Evolutionary conservation across 2,113 vertebrate species (phyloP), one percentile per base, ranked within the genome.

Genomic region (Dendrocopos noguchii): DNA sequence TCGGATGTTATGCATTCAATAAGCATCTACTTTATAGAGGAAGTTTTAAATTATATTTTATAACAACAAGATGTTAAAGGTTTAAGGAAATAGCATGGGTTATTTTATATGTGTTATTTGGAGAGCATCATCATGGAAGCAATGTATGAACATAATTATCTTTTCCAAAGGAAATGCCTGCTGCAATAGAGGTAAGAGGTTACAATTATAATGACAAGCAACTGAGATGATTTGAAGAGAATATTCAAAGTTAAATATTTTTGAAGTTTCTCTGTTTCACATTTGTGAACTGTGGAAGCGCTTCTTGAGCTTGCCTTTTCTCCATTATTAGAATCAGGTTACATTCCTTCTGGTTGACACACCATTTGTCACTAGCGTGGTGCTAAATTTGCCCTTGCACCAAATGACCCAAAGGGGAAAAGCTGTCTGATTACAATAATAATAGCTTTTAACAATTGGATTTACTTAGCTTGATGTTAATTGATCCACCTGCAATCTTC

Each of bases 401-500:
- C 68, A 91, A 90, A 93, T 63, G 77, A 92, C 55, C 71, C 82
- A 80, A 64, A 88, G 59, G 80, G 63, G 59, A 80, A 91, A 95
- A 96, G 66, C 74, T 96, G 88, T 76, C 90, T 94, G 84, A 93
- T 91, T 90, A 79, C 56, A 94, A 75, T 91, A 95, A 91, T 95
- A 96, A 90, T 81, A 92, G 78, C 63, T 93, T 93, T 87, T 88
- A 95, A 96, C 84, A 96, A 95, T 86, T 94, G 65, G 63, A 87
- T 96, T 93, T 96, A 85, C 78, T 95, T 94, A 93, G 85, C 74
- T 89, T 83, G 87, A 88, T 93, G 84, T 72, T 96, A 96, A 96
- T 85, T 91, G 91, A 95, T 95, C 65, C 84, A 84, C 85, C 95
- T 95, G 90, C 20, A 80, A 72, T 67, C 73, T 93, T 76, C 68